These are phyloP conservation scores for Sebastes steindachneri DNA, from an alignment of 2,797 vertebrate species.

Conservation along the genomic window DNA sequence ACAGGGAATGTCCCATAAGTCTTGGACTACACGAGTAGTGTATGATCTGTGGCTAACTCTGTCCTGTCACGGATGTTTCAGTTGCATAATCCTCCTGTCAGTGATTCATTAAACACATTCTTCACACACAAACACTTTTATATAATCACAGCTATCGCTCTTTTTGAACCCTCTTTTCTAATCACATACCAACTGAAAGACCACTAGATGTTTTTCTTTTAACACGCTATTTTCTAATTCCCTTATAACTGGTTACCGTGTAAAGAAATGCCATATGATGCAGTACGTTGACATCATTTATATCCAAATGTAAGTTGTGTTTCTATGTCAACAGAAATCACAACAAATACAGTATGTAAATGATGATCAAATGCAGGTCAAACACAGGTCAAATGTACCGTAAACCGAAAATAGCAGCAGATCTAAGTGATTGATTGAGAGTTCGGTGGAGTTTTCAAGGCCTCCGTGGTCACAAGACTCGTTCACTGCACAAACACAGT, in stretches of 20 bases:
- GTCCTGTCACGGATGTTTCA: background rate
- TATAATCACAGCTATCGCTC: conserved; percentile 5
- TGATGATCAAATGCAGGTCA: background rate
- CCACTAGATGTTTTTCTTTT: background rate
- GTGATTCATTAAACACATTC: conserved; percentile 19
- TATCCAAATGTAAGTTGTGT: background rate
- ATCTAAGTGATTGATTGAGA: conserved; percentile 19
- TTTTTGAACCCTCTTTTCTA: background rate
- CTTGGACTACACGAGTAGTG: conserved; percentile 6
- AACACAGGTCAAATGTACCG: background rate
- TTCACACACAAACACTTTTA: conserved; percentile 12
- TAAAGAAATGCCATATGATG: background rate
- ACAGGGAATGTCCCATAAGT: background rate
- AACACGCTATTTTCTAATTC: background rate
- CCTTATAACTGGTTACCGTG: background rate
- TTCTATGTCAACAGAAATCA: background rate
- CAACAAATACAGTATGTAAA: background rate
- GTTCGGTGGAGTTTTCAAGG: conserved; percentile 1
- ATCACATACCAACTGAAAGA: background rate
- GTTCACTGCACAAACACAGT: conserved; percentile 15
- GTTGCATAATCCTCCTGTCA: conserved; percentile 17
- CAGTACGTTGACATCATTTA: background rate
- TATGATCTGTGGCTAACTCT: background rate
- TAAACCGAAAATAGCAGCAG: conserved; percentile 28
- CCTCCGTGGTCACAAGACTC: conserved; percentile 57